Conservation (phyloP, 2,113 vertebrate genomes). For the Tragelaphus imberbis region DNA sequence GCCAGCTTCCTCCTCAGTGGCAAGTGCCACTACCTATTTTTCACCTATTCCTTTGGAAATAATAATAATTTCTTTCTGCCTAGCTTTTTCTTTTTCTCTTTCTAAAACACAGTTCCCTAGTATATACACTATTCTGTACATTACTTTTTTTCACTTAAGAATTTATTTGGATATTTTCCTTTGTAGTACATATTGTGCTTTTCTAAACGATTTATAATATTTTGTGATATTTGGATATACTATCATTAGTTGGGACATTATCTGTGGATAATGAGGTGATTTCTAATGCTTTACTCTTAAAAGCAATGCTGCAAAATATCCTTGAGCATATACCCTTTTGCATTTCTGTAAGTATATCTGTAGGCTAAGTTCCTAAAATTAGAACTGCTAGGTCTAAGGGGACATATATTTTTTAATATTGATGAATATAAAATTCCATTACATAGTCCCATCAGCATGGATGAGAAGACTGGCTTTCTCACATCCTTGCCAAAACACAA, state of each 20-base stretch:
- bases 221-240: neutral
- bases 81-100: neutral
- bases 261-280: neutral
- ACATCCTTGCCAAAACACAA: neutral
- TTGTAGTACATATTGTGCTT: neutral
- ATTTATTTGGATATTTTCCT: constrained; percentile 7
- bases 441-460: neutral
- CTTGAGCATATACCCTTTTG: neutral
- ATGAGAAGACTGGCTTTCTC: neutral
- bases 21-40: neutral
- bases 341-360: neutral
- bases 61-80: neutral
- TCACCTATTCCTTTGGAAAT: neutral
- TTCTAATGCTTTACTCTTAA: neutral
- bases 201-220: neutral
- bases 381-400: neutral
- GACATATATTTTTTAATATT: neutral
- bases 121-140: neutral
- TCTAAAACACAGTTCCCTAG: neutral
- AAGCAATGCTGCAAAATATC: neutral
- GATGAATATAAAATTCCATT: neutral
- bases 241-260: neutral
- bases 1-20: neutral
- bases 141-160: neutral
- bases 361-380: neutral